Percentiles rank a stretch among this genome's conserved stretches.
Evolutionary conservation across 1,140 invertebrate species (phyloP).

Genomic region (Eulimnadia texana): DNA sequence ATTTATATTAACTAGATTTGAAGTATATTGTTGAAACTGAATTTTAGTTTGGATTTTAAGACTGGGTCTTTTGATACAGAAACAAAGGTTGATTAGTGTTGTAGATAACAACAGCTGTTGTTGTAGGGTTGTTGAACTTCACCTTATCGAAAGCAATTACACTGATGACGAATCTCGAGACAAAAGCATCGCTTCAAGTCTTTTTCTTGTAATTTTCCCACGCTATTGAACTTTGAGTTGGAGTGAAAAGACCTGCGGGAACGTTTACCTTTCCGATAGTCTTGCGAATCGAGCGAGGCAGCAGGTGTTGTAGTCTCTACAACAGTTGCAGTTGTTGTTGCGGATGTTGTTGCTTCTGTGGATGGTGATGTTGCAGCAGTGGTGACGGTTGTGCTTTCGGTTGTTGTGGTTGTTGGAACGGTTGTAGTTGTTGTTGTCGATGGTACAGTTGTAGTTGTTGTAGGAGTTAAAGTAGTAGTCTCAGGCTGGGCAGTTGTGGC

Average conservation of each 20-base stretch:
- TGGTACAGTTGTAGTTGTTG: neutral
- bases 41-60: no score
- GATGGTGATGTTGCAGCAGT: slow-evolving; percentile 3
- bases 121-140: no score
- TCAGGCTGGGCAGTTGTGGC: neutral
- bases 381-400: neutral
- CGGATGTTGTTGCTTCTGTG: neutral
- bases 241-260: neutral
- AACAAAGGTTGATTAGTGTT: neutral
- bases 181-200: neutral
- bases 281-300: neutral
- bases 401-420: neutral
- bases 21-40: no score
- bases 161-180: neutral
- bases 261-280: slow-evolving; percentile 2
- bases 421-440: neutral
- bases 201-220: slow-evolving; percentile 9
- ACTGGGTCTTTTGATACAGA: neutral
- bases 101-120: no score
- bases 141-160: no score
- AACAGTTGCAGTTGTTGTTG: neutral
- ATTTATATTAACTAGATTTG: no score
- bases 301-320: neutral
- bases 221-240: slow-evolving; percentile 8
- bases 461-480: neutral